Evolutionary conservation across 2,888 invertebrate genomes (phyloP).

Genomic region (Dioctria rufipes): DNA sequence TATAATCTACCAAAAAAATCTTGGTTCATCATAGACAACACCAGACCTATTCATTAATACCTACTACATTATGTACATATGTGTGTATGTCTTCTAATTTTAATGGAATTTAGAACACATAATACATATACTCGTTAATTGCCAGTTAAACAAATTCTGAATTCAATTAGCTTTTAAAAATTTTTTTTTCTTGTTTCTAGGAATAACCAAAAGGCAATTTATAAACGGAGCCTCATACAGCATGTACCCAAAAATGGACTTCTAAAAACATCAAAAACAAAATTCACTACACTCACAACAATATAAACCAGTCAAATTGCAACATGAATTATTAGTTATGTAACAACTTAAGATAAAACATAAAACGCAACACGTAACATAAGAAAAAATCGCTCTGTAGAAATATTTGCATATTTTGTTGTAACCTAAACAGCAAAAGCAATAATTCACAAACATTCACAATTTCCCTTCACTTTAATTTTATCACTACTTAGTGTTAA

Average conservation of each 20-base stretch:
- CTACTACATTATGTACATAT: too few species aligned
- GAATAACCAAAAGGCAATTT: slow-evolving; percentile 28
- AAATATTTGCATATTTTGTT: slow-evolving; percentile 3
- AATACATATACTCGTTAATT: too few species aligned
- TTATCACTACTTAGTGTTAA: background rate
- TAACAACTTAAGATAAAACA: slow-evolving; percentile 12
- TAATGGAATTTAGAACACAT: too few species aligned
- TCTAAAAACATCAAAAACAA: slow-evolving; percentile 30
- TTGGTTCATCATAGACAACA: too few species aligned
- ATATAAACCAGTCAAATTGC: slow-evolving; percentile 45
- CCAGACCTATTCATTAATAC: too few species aligned
- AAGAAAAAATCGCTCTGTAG: slow-evolving; percentile 2
- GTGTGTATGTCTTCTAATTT: too few species aligned
- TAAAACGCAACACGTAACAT: slow-evolving; percentile 20
- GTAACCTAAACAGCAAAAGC: background rate
- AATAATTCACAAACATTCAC: background rate
- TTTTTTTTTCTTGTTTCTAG: slow-evolving; percentile 26
- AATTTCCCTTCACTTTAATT: slow-evolving; percentile 1
- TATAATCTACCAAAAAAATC: too few species aligned
- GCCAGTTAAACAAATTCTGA: too few species aligned
- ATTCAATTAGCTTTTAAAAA: background rate
- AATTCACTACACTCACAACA: slow-evolving; percentile 15
- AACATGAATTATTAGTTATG: slow-evolving; percentile 50
- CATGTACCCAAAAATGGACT: slow-evolving; percentile 28
- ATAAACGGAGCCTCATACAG: slow-evolving; percentile 27